A percentile compares a stretch with the other conserved stretches of the same genome.
Conservation (phyloP, 2,888 invertebrate genomes). For the Tipula confusa region DNA sequence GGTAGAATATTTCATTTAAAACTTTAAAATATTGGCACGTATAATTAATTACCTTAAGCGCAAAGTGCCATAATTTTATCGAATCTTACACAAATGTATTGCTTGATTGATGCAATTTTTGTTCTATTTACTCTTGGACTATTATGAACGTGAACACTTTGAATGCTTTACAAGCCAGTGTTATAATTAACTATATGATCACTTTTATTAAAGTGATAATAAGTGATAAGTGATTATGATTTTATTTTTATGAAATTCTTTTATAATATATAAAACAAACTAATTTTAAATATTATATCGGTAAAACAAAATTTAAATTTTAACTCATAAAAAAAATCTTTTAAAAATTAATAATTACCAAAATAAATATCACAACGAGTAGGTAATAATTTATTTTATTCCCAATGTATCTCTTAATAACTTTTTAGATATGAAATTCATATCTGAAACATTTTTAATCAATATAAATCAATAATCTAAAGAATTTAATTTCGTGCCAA, state of each 20-base stretch:
- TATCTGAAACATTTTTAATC: too few relatives aligned
- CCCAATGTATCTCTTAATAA: background rate
- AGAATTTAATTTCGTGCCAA: slow-evolving; percentile 9
- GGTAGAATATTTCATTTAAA: background rate
- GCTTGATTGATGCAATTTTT: background rate
- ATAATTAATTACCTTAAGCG: background rate
- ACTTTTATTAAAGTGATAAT: background rate
- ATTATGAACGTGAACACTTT: background rate
- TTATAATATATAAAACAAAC: background rate
- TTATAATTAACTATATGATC: background rate
- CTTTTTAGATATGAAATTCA: background rate
- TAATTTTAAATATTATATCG: background rate
- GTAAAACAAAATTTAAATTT: background rate
- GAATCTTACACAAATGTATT: too few relatives aligned
- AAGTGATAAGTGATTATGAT: background rate
- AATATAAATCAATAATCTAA: background rate
- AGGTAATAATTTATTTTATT: background rate
- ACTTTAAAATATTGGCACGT: background rate
- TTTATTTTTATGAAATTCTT: background rate
- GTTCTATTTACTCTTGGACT: background rate
- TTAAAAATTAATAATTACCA: background rate
- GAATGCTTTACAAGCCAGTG: background rate
- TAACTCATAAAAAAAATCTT: background rate
- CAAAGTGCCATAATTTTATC: background rate
- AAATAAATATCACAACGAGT: background rate